A percentile compares a stretch with the other conserved stretches of the same genome.
Conservation (phyloP, 1,140 invertebrate species). For the Parasteatoda tepidariorum region DNA sequence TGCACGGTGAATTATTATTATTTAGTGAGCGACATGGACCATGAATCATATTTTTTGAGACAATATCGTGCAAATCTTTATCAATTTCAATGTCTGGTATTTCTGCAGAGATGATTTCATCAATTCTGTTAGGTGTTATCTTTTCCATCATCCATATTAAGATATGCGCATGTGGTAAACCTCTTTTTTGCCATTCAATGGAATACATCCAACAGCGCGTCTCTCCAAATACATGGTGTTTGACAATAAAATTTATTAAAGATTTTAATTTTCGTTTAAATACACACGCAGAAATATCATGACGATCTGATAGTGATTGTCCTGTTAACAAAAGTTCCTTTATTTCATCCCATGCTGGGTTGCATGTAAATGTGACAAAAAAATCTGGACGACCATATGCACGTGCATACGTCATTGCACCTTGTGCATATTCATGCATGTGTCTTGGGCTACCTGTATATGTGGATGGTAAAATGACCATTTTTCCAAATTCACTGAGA, state of each 20-base stretch:
- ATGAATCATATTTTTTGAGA: no score
- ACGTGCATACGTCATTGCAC: slow-evolving; percentile 65
- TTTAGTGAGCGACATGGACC: slow-evolving; percentile 61
- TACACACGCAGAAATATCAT: no score
- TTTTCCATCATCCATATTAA: slow-evolving; percentile 63
- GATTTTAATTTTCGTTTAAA: no score
- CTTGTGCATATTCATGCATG: slow-evolving; percentile 62
- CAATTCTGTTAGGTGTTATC: no score
- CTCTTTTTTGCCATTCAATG: slow-evolving; percentile 70
- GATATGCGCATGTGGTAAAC: slow-evolving; percentile 69
- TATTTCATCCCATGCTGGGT: neutral
- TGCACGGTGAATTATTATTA: slow-evolving; percentile 52
- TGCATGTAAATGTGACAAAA: slow-evolving; percentile 67
- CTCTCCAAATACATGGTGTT: slow-evolving; percentile 47
- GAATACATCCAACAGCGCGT: slow-evolving; percentile 62
- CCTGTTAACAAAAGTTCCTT: neutral
- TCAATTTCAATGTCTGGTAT: no score
- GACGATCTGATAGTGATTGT: no score
- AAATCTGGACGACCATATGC: slow-evolving; percentile 66
- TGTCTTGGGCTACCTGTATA: slow-evolving; percentile 44
- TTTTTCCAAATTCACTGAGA: slow-evolving; percentile 6
- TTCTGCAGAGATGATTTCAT: no score
- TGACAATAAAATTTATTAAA: neutral
- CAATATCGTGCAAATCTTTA: no score
- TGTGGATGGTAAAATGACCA: slow-evolving; percentile 43